Percentiles rank a stretch among this genome's conserved stretches.
Evolutionary conservation across 2,797 vertebrate species (phyloP).

Genomic region (Diplodus sargus): DNA sequence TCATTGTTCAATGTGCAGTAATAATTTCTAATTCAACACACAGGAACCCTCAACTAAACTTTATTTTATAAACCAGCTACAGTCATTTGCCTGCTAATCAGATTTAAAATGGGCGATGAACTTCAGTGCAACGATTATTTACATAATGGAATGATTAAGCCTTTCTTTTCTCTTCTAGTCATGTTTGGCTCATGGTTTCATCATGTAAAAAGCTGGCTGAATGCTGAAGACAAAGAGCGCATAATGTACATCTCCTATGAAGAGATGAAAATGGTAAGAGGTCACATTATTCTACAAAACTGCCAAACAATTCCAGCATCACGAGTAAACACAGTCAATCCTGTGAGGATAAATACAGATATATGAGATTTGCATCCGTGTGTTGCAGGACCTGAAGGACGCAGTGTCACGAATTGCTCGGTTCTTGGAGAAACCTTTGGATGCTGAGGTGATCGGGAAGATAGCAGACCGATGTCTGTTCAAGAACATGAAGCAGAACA

Average conservation of each 20-base stretch:
- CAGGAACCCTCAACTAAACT: background rate
- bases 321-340: background rate
- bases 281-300: background rate
- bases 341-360: background rate
- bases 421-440: slow-evolving; percentile 79
- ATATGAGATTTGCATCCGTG: background rate
- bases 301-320: background rate
- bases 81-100: background rate
- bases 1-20: background rate
- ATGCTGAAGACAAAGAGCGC: slow-evolving; percentile 60
- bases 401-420: slow-evolving; percentile 70
- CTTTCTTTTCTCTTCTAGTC: slow-evolving; percentile 65
- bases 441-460: slow-evolving; percentile 61
- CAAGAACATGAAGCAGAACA: slow-evolving; percentile 86
- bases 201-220: slow-evolving; percentile 84
- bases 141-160: background rate
- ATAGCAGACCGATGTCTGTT: slow-evolving; percentile 81
- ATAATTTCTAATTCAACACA: background rate
- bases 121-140: background rate
- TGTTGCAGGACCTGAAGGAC: slow-evolving; percentile 76
- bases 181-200: slow-evolving; percentile 86
- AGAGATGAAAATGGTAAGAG: slow-evolving; percentile 80
- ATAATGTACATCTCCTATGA: slow-evolving; percentile 83
- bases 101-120: background rate
- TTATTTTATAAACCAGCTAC: background rate